phyloP scores from a whole-genome alignment of 2,797 vertebrate genomes.

The Pteronotus mesoamericanus region DNA sequence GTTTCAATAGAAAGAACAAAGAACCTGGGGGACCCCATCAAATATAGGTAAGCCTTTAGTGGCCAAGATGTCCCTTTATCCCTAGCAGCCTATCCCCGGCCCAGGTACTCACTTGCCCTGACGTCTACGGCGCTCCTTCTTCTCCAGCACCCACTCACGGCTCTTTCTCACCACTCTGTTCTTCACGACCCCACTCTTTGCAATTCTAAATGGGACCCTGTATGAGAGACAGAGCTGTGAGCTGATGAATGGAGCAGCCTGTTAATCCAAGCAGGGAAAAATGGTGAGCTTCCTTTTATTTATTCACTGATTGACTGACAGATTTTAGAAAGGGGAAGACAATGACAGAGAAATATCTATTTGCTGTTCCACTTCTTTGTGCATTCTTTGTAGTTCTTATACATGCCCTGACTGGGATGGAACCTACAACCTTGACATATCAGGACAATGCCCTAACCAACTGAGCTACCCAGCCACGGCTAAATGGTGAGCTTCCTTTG shows the following conservation, averaged over 20 bases:
- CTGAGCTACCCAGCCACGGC: too few species aligned
- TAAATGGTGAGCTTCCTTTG: neutral
- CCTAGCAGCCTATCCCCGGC: fast-evolving
- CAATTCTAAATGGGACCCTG: slow-evolving; percentile 86
- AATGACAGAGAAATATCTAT: neutral
- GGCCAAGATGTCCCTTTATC: neutral
- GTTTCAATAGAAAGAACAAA: neutral
- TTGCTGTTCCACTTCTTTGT: neutral
- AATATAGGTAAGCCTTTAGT: neutral
- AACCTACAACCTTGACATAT: neutral
- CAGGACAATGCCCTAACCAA: neutral
- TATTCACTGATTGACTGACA: neutral
- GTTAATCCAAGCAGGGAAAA: neutral
- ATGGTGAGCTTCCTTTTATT: neutral
- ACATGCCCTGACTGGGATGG: neutral
- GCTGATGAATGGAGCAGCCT: neutral
- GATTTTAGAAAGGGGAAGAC: neutral
- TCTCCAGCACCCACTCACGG: slow-evolving; percentile 93
- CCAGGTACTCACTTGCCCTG: slow-evolving; percentile 89
- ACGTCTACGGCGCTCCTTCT: slow-evolving; percentile 90
- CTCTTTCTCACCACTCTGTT: slow-evolving; percentile 90
- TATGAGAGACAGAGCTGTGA: neutral
- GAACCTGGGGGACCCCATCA: neutral
- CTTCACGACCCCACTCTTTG: slow-evolving; percentile 86
- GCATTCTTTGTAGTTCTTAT: neutral